Base-by-base conservation (phyloP, 2,797 vertebrate species). In the Pipistrellus pipistrellus region DNA sequence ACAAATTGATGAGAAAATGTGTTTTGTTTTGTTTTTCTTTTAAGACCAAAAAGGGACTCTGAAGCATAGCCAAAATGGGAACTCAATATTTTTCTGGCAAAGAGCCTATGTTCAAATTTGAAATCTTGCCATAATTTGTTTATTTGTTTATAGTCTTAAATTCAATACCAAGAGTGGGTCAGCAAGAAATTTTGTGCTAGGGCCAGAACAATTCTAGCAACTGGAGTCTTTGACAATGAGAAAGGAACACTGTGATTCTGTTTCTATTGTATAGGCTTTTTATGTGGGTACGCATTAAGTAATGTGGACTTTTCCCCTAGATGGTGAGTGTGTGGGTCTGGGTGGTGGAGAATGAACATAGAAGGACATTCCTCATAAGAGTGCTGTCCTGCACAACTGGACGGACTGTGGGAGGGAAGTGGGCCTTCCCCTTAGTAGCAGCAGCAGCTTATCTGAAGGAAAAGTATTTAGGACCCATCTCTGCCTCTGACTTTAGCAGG, bases 1-100 rank as follows among this genome's bases (percentile, higher is more conserved):
- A 92, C 90, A 95, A 93, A 93, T 41, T 85, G 90, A 86, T 93
- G 80, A 95, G 89, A 88, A 91, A 93, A 77, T 94, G 85, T 85
- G 66, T 77, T 95, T 86, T 48, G 44, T 68, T 95, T 89, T 66
- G 12, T 92, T 94, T 86, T 96, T 35, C 48, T 81, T 83, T 96
- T 53, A 84, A 94, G 64, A 85, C 57, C 81, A 86, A 82, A 90
- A 62, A 21, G n/a, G 84, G 35, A 66, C 88, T 89, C 35, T 72
- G 59, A 77, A 51, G 82, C 90, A 88, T 94, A 96, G 25, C 44
- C 71, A 76, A 84, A 25, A 71, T 66, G 86, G 48, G 55, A 93
- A 92, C 46, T 95, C 71, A 35, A 1, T 53, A 83, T 95, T 88
- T 95, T 95, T 59, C 64, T 85, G 53, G 64, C 57, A 73, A 71